Percentiles rank a stretch among this genome's conserved stretches.
These are phyloP conservation scores for Chaenocephalus aceratus DNA, from an alignment of 2,113 vertebrate genomes.

Conservation along the genomic window DNA sequence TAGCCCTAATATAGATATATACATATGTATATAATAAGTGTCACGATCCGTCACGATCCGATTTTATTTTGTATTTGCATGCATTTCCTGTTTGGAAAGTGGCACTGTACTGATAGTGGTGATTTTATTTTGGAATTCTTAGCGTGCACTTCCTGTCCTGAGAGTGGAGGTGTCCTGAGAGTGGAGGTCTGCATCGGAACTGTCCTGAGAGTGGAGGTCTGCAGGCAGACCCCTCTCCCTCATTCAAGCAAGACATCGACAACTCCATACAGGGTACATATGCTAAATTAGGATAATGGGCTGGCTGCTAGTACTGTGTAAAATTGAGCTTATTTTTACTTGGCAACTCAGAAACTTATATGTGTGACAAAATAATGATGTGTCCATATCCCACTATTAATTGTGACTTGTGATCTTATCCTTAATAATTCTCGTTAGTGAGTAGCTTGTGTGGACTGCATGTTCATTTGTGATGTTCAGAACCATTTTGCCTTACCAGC, in stretches of 20 bases:
- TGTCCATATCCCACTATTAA: conserved; percentile 52
- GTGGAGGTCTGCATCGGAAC: too few relatives aligned
- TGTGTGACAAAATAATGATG: conserved; percentile 31
- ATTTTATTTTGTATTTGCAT: too few relatives aligned
- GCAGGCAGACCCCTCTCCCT: too few relatives aligned
- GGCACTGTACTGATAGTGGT: too few relatives aligned
- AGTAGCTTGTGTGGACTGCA: neutral
- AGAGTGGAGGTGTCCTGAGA: too few relatives aligned
- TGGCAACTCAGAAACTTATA: conserved; percentile 56
- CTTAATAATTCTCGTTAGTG: conserved; percentile 32
- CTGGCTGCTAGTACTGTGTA: conserved; percentile 25
- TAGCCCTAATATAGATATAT: too few relatives aligned
- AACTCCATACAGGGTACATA: neutral
- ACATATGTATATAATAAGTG: too few relatives aligned
- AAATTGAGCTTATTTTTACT: conserved; percentile 57
- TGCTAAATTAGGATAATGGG: conserved; percentile 14
- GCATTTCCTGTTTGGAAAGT: too few relatives aligned
- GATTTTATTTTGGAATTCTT: too few relatives aligned
- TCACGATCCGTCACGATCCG: too few relatives aligned
- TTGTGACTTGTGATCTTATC: conserved; percentile 54
- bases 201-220: too few relatives aligned
- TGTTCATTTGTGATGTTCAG: conserved; percentile 35
- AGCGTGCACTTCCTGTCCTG: too few relatives aligned
- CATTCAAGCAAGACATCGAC: neutral
- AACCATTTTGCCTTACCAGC: conserved; percentile 47